Conservation (phyloP, 2,888 invertebrate genomes). For the Argynnis bischoffii region DNA sequence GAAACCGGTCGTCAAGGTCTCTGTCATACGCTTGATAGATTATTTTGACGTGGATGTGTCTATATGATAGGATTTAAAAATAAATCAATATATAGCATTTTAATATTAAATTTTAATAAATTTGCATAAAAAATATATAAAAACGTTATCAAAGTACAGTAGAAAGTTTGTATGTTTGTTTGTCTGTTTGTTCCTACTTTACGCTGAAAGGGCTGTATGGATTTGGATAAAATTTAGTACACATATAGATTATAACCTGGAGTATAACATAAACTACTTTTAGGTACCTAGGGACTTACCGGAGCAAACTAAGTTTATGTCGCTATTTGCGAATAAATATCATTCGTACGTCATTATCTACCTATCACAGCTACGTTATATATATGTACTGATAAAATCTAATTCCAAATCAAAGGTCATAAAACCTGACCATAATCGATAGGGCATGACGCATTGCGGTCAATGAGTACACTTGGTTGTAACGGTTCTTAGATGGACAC, state of each 20-base stretch:
- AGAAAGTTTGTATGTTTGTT: too few relatives aligned
- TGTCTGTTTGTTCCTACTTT: too few relatives aligned
- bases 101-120: not conserved
- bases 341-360: not conserved
- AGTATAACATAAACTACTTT: too few relatives aligned
- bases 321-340: too few relatives aligned
- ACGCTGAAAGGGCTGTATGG: too few relatives aligned
- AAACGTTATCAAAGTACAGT: not conserved
- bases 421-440: constrained; percentile 41
- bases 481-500: constrained; percentile 33
- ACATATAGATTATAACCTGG: too few relatives aligned
- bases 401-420: constrained; percentile 16
- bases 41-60: constrained; percentile 7
- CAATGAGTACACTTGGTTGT: constrained; percentile 26
- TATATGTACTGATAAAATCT: constrained; percentile 6
- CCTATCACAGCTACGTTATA: not conserved
- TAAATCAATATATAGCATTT: not conserved
- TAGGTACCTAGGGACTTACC: too few relatives aligned
- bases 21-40: constrained; percentile 36
- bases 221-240: too few relatives aligned
- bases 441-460: constrained; percentile 38
- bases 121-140: not conserved
- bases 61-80: not conserved
- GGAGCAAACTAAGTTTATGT: too few relatives aligned
- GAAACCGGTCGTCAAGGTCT: constrained; percentile 46